Evolutionary conservation across 2,888 invertebrate genomes (phyloP).

Genomic region (Chrysomela aeneicollis): DNA sequence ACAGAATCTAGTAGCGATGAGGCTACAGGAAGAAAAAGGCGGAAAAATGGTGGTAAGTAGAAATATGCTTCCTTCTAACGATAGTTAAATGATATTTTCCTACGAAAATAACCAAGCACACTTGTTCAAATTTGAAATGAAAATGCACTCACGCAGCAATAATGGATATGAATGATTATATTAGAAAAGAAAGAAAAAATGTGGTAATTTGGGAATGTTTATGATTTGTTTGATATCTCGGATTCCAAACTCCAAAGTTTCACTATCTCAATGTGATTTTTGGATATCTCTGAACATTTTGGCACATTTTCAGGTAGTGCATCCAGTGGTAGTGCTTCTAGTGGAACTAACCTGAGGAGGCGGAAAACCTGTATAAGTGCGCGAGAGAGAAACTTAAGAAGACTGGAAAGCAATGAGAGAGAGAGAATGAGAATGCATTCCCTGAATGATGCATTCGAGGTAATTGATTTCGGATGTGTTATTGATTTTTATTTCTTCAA

Average conservation of each 20-base stretch:
- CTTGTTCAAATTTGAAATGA: too few species aligned
- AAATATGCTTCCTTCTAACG: not conserved
- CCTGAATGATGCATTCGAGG: constrained; percentile 81
- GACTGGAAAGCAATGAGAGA: constrained; percentile 80
- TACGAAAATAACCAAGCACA: too few species aligned
- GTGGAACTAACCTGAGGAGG: constrained; percentile 60
- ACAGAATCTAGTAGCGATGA: constrained; percentile 60
- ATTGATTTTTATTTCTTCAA: too few species aligned
- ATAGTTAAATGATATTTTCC: not conserved
- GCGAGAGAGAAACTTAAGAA: constrained; percentile 74
- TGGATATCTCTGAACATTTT: too few species aligned
- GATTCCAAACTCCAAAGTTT: too few species aligned
- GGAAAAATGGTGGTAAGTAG: constrained; percentile 58
- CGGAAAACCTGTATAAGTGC: constrained; percentile 70
- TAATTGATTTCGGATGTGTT: constrained; percentile 52
- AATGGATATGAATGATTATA: too few species aligned
- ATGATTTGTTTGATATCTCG: too few species aligned
- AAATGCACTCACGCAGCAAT: too few species aligned
- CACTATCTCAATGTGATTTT: not conserved
- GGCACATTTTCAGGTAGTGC: constrained; percentile 57
- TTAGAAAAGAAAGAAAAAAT: too few species aligned
- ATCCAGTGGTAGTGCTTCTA: constrained; percentile 60
- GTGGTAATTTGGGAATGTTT: too few species aligned
- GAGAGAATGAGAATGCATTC: constrained; percentile 84
- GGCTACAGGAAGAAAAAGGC: constrained; percentile 57